Conservation (phyloP, 2,888 invertebrate species). For the Scaptomyza polygonia region DNA sequence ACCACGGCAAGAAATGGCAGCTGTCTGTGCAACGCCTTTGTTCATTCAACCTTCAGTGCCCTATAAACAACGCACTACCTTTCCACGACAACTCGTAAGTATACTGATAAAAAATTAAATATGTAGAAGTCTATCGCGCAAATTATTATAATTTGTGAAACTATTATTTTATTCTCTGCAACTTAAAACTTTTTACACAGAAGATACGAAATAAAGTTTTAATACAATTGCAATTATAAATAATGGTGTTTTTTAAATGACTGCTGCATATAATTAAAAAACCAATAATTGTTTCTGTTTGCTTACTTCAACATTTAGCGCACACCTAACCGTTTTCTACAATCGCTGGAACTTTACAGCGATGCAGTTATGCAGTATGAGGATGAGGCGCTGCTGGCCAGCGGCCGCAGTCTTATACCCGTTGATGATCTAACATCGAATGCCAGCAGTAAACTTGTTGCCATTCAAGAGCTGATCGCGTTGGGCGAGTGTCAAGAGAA, state of each 20-base stretch:
- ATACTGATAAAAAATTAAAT: neutral
- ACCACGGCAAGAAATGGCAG: slow-evolving; percentile 30
- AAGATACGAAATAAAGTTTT: neutral
- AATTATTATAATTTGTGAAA: too few species aligned
- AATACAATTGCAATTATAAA: neutral
- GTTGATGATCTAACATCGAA: slow-evolving; percentile 87
- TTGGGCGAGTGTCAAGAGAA: slow-evolving; percentile 80
- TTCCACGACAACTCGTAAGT: slow-evolving; percentile 85
- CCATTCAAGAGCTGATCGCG: slow-evolving; percentile 87
- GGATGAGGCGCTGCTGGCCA: slow-evolving; percentile 87
- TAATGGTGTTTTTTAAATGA: neutral
- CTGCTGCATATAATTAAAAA: neutral
- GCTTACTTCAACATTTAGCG: slow-evolving; percentile 29
- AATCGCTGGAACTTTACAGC: slow-evolving; percentile 85
- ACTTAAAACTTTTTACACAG: neutral
- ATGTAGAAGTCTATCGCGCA: neutral
- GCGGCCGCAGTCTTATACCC: slow-evolving; percentile 89
- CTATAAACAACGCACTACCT: slow-evolving; percentile 82
- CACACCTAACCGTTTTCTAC: slow-evolving; percentile 85
- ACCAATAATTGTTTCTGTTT: neutral
- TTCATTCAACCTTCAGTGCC: slow-evolving; percentile 73
- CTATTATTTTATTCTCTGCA: too few species aligned
- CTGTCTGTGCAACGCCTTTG: slow-evolving; percentile 37
- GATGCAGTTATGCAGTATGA: slow-evolving; percentile 89
- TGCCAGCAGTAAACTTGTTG: slow-evolving; percentile 87